These are phyloP conservation scores for Drosophila phalerata DNA, from an alignment of 2,888 invertebrate species.

Conservation along the genomic window DNA sequence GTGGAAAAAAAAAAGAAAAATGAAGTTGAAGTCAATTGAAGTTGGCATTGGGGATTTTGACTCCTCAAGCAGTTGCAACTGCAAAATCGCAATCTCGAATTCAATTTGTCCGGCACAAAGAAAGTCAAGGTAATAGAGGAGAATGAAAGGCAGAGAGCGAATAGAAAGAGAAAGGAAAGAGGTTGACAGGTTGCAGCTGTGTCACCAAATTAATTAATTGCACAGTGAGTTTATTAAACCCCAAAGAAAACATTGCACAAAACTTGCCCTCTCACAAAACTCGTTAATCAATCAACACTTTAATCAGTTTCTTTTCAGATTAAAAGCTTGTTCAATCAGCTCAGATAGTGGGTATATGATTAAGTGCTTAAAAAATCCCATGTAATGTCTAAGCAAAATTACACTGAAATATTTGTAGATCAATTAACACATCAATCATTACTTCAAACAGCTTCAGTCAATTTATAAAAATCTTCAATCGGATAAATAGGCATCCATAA, in stretches of 20 bases:
- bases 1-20: constrained; percentile 18
- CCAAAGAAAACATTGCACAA: constrained; percentile 4
- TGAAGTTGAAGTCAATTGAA: constrained; percentile 48
- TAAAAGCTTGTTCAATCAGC: constrained; percentile 1
- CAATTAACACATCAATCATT: constrained; percentile 4
- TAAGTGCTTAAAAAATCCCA: no score
- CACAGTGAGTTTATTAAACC: constrained; percentile 45
- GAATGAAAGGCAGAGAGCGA: background rate
- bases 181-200: constrained; percentile 31
- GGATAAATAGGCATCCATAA: no score
- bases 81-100: constrained; percentile 54
- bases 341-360: background rate
- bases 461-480: no score
- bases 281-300: constrained; percentile 6
- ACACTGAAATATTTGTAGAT: background rate
- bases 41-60: constrained; percentile 49
- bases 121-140: background rate
- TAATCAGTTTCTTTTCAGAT: background rate
- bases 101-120: constrained; percentile 55
- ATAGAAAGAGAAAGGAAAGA: background rate
- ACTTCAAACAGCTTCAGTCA: no score
- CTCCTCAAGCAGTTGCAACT: constrained; percentile 55
- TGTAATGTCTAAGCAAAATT: no score
- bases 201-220: constrained; percentile 59
- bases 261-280: background rate